Percentiles rank a stretch among this genome's conserved stretches.
phyloP scores from a whole-genome alignment of 2,113 vertebrate species.

The Laterallus jamaicensis region DNA sequence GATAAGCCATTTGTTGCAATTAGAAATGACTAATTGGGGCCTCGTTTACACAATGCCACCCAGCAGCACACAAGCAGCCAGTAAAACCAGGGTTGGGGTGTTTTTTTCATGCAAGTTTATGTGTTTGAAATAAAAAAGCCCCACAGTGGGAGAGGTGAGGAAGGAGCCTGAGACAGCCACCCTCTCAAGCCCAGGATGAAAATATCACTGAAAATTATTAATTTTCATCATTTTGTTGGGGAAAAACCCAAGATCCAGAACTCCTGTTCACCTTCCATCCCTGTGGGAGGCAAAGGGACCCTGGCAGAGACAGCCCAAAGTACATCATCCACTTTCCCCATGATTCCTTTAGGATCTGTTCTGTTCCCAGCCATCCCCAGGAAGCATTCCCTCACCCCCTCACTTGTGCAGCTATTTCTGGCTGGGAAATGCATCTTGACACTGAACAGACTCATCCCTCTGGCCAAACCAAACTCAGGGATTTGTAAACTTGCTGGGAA shows the following conservation, averaged over 20 bases:
- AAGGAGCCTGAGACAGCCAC: not conserved
- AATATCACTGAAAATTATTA: not conserved
- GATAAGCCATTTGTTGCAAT: constrained; percentile 39
- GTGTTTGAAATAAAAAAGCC: not conserved
- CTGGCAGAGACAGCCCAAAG: not conserved
- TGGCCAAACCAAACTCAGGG: not conserved
- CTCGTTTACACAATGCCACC: not conserved
- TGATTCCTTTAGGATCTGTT: fast-evolving
- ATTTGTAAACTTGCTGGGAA: not conserved
- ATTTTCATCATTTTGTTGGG: not conserved
- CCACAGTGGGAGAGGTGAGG: not conserved
- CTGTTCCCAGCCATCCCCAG: not conserved
- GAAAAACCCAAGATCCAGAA: not conserved
- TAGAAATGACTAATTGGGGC: constrained; percentile 27
- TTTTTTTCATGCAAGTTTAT: not conserved
- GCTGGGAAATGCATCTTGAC: constrained; percentile 10
- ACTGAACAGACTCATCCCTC: not conserved
- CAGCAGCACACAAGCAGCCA: not conserved
- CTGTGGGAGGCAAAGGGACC: fast-evolving
- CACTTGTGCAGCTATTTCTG: not conserved
- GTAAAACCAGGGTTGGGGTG: not conserved
- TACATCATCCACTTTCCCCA: not conserved
- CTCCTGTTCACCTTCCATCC: not conserved
- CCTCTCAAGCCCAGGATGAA: too few relatives aligned
- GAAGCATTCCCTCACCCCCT: not conserved